A percentile compares a stretch with the other conserved stretches of the same genome.
These are phyloP conservation scores for Callipepla squamata DNA, from an alignment of 2,113 vertebrate genomes.

Conservation along the genomic window DNA sequence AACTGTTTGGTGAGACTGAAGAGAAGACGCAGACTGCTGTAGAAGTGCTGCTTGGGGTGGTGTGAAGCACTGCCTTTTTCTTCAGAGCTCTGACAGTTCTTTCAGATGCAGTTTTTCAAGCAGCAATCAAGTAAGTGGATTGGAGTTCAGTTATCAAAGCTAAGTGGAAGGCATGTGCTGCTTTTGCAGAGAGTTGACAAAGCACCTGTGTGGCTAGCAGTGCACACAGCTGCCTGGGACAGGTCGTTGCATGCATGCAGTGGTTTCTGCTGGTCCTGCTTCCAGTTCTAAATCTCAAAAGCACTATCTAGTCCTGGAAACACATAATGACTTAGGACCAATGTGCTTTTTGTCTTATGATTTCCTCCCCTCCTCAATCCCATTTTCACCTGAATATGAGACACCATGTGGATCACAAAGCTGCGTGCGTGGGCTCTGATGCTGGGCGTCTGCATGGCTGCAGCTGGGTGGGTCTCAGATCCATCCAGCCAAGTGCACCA, in stretches of 20 bases:
- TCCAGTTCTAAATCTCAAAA: not conserved
- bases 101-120: not conserved
- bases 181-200: not conserved
- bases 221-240: no score
- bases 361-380: not conserved
- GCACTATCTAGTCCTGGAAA: not conserved
- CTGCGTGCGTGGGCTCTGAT: not conserved
- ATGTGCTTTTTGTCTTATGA: not conserved
- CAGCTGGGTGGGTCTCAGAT: not conserved
- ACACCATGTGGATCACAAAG: accelerated
- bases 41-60: not conserved
- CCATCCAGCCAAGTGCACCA: not conserved
- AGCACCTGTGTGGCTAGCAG: not conserved
- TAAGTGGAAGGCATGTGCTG: not conserved
- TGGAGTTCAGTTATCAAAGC: not conserved
- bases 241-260: not conserved
- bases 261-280: not conserved
- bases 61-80: not conserved
- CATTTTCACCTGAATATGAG: not conserved
- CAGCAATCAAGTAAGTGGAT: not conserved
- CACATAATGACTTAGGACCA: not conserved
- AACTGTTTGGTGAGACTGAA: not conserved
- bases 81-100: not conserved
- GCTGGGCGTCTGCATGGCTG: not conserved
- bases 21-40: not conserved